Evolutionary conservation across 2,113 vertebrate genomes (phyloP).

Genomic region (Hyperopisus bebe): DNA sequence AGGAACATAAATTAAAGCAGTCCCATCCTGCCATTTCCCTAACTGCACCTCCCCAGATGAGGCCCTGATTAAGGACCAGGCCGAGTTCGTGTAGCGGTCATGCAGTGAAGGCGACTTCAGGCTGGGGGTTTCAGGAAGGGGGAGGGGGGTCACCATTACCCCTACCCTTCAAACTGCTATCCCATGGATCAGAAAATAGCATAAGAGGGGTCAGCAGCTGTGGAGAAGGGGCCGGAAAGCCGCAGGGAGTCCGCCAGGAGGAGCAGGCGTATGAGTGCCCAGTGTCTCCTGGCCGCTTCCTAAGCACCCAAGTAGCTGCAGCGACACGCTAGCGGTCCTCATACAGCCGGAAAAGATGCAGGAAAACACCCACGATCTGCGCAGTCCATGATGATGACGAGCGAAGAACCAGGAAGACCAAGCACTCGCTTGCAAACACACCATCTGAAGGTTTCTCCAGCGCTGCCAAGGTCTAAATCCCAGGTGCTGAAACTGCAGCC

Average conservation of each 20-base stretch:
- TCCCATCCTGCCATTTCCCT: neutral
- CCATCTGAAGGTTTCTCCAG: neutral
- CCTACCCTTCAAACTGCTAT: neutral
- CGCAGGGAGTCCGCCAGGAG: neutral
- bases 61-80: neutral
- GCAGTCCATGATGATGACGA: neutral
- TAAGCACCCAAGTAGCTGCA: neutral
- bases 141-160: neutral
- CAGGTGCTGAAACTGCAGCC: neutral
- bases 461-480: neutral
- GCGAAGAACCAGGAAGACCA: neutral
- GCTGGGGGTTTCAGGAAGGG: neutral
- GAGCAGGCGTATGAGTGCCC: too few species aligned
- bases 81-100: slow-evolving; percentile 1
- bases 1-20: slow-evolving; percentile 3
- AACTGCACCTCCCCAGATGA: neutral
- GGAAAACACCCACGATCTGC: neutral
- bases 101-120: neutral
- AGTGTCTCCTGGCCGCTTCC: too few species aligned
- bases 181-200: neutral
- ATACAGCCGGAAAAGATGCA: neutral
- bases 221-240: neutral
- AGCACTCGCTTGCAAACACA: neutral
- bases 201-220: slow-evolving; percentile 9
- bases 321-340: neutral